These are phyloP conservation scores for Otocyon megalotis DNA, from an alignment of 2,113 vertebrate genomes.

Conservation along the genomic window DNA sequence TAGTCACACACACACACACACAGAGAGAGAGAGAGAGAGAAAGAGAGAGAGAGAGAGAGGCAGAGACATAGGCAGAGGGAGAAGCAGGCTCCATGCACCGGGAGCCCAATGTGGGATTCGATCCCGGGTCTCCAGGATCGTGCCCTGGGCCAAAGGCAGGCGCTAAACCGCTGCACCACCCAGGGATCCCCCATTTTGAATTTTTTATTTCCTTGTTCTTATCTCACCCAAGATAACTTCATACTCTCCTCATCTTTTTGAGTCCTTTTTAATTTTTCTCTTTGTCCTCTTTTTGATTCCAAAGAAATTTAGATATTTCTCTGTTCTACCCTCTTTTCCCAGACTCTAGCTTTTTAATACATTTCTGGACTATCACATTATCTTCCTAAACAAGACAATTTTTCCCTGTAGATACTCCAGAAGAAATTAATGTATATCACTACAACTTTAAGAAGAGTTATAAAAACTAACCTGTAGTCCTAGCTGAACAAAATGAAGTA, in stretches of 20 bases:
- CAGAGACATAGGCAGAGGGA: no score
- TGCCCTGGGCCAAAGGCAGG: no score
- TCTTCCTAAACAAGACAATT: background rate
- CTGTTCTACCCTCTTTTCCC: background rate
- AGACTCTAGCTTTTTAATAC: background rate
- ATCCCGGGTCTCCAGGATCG: no score
- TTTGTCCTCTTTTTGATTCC: background rate
- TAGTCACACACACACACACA: no score
- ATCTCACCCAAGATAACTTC: background rate
- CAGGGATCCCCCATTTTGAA: background rate
- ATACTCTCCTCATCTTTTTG: background rate
- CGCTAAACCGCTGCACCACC: no score
- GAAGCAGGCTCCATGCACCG: no score
- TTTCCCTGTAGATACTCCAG: background rate
- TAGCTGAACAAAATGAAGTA: background rate
- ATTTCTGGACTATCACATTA: background rate
- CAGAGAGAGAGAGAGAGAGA: no score
- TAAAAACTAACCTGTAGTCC: background rate
- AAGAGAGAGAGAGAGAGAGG: no score
- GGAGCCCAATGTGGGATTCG: no score
- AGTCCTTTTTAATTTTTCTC: background rate
- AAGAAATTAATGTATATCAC: constrained; percentile 23
- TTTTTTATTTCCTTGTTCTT: background rate
- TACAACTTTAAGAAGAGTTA: background rate
- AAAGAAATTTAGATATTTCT: background rate